A percentile compares a stretch with the other conserved stretches of the same genome.
Conservation (phyloP, 2,113 vertebrate genomes). For the Barbus barbus region DNA sequence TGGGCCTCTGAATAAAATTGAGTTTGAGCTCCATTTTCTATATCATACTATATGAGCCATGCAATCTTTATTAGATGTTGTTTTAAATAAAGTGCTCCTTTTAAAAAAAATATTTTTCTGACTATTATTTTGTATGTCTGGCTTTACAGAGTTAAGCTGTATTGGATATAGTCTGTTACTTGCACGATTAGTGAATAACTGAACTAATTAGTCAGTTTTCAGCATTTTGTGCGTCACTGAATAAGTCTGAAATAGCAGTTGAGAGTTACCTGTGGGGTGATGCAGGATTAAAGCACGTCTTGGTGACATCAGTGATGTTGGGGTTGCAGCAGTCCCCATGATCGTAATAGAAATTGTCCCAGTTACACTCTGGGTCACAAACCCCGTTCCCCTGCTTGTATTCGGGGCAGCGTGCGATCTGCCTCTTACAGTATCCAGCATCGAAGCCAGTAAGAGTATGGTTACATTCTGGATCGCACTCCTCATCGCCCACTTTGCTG, state of each 20-base stretch:
- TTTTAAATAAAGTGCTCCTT: neutral
- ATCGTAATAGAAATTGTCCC: constrained; percentile 88
- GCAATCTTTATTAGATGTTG: no score
- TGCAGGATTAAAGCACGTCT: constrained; percentile 93
- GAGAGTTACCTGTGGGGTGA: constrained; percentile 91
- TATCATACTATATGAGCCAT: no score
- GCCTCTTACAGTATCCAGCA: constrained; percentile 85
- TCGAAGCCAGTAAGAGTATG: constrained; percentile 92
- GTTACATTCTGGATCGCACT: constrained; percentile 93
- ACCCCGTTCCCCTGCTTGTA: constrained; percentile 88
- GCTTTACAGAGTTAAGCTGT: no score
- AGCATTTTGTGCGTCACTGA: neutral
- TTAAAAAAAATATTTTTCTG: no score
- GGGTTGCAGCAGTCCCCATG: constrained; percentile 95
- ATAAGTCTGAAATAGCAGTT: neutral
- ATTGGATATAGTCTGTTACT: neutral
- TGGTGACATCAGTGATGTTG: constrained; percentile 92
- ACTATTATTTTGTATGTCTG: no score
- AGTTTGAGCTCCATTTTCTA: no score
- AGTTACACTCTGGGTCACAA: constrained; percentile 96
- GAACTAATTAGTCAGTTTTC: neutral
- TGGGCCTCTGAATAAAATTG: no score
- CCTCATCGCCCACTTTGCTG: constrained; percentile 89
- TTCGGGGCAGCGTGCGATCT: constrained; percentile 74
- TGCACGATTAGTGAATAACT: neutral